Percentiles rank a stretch among this genome's conserved stretches.
phyloP scores from a whole-genome alignment of 2,797 vertebrate species.

The Acrossocheilus fasciatus region DNA sequence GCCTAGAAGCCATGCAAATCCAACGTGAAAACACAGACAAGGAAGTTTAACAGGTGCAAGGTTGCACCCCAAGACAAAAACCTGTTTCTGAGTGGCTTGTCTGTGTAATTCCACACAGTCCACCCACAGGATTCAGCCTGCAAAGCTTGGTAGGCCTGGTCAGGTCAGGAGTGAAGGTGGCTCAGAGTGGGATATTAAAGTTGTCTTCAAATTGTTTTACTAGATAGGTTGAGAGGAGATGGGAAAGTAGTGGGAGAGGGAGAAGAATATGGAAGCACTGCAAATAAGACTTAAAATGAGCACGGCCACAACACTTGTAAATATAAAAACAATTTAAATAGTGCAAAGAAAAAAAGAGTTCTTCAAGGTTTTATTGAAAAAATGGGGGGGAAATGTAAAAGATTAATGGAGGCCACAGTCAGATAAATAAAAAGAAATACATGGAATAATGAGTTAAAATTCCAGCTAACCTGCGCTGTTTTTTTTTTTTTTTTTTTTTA shows the following conservation, averaged over 20 bases:
- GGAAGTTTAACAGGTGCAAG: not conserved
- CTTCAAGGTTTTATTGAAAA: not conserved
- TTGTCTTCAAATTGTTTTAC: not conserved
- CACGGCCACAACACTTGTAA: not conserved
- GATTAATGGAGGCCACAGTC: not conserved
- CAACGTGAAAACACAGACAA: not conserved
- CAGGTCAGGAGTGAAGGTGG: not conserved
- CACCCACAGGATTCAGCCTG: not conserved
- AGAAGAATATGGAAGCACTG: not conserved
- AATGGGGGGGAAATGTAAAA: not conserved
- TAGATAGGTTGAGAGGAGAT: not conserved
- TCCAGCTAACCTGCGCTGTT: not conserved
- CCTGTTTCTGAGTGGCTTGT: not conserved
- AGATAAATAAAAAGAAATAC: not conserved
- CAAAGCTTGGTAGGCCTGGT: not conserved
- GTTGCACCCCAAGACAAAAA: not conserved
- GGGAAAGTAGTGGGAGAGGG: not conserved
- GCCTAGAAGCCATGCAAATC: not conserved
- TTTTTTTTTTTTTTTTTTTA: too few species aligned
- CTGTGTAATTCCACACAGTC: not conserved
- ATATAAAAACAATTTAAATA: not conserved
- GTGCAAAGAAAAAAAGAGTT: not conserved
- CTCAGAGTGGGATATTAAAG: not conserved
- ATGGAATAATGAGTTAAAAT: not conserved
- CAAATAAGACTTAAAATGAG: not conserved